These are phyloP conservation scores for Watsonalla cultraria DNA, from an alignment of 2,888 invertebrate species.

Conservation along the genomic window DNA sequence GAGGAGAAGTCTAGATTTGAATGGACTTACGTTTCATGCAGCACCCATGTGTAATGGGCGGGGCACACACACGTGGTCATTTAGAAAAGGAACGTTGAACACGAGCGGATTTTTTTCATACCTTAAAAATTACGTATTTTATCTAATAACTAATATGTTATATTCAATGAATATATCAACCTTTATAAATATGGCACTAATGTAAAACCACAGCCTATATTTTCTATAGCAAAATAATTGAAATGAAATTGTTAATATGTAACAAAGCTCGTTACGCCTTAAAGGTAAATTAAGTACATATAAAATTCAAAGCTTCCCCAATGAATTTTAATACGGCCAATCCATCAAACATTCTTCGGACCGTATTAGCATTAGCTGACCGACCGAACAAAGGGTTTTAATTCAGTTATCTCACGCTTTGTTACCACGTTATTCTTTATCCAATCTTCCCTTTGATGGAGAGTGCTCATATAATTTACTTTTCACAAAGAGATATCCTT, in stretches of 20 bases:
- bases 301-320: neutral
- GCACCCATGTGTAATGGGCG: too few species aligned
- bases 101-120: too few species aligned
- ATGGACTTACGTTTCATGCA: too few species aligned
- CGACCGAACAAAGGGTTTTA: slow-evolving; percentile 63
- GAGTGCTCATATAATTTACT: slow-evolving; percentile 50
- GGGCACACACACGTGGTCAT: too few species aligned
- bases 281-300: neutral
- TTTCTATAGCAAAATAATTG: too few species aligned
- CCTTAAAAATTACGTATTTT: too few species aligned
- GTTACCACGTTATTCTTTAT: slow-evolving; percentile 59
- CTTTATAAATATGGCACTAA: too few species aligned
- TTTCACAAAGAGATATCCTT: slow-evolving; percentile 49
- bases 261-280: neutral
- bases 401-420: slow-evolving; percentile 64
- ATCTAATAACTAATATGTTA: too few species aligned
- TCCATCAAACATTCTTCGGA: slow-evolving; percentile 55
- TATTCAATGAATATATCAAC: too few species aligned
- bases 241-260: neutral
- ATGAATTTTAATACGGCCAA: slow-evolving; percentile 41
- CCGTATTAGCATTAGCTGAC: slow-evolving; percentile 40
- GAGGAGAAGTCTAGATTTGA: too few species aligned
- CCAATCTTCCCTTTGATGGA: slow-evolving; percentile 47
- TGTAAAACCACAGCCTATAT: too few species aligned
- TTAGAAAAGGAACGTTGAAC: too few species aligned